phyloP scores from a whole-genome alignment of 2,888 invertebrate genomes.

The Zygothrica quintamaculata region DNA sequence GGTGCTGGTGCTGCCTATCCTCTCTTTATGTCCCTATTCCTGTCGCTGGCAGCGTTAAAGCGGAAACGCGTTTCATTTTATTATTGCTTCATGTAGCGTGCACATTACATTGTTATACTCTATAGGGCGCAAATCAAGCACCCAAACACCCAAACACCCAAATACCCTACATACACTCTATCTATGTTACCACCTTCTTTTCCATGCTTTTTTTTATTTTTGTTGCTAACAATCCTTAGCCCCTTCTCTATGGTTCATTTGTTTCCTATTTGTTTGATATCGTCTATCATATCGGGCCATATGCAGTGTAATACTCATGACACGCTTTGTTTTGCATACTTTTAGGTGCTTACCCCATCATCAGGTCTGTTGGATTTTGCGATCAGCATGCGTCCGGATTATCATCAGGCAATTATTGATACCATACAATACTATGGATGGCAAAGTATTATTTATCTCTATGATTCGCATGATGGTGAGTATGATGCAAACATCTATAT shows the following conservation, averaged over 20 bases:
- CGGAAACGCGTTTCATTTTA: slow-evolving; percentile 79
- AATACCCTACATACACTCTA: slow-evolving; percentile 1
- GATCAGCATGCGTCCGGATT: slow-evolving; percentile 97
- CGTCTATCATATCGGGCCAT: slow-evolving; percentile 3
- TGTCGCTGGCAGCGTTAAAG: slow-evolving; percentile 59
- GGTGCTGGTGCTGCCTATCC: slow-evolving; percentile 1
- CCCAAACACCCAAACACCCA: background rate
- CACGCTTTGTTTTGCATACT: slow-evolving; percentile 70
- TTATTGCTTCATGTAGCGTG: slow-evolving; percentile 77
- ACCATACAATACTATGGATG: slow-evolving; percentile 95
- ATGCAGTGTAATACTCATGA: slow-evolving; percentile 31
- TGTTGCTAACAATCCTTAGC: no score
- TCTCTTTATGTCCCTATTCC: slow-evolving; percentile 1
- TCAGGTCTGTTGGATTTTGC: slow-evolving; percentile 96
- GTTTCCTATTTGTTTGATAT: no score
- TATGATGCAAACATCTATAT: slow-evolving; percentile 57
- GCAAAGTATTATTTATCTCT: slow-evolving; percentile 91
- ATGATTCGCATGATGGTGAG: slow-evolving; percentile 92
- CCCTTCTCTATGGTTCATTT: no score
- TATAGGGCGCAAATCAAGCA: slow-evolving; percentile 8
- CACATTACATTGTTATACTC: slow-evolving; percentile 72
- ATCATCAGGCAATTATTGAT: slow-evolving; percentile 97
- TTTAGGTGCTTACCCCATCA: slow-evolving; percentile 92
- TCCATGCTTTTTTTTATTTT: no score
- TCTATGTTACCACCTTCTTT: no score